Evolutionary conservation across 2,113 vertebrate species (phyloP), one percentile per base, ranked within the genome.

Genomic region (Eublepharis macularius): DNA sequence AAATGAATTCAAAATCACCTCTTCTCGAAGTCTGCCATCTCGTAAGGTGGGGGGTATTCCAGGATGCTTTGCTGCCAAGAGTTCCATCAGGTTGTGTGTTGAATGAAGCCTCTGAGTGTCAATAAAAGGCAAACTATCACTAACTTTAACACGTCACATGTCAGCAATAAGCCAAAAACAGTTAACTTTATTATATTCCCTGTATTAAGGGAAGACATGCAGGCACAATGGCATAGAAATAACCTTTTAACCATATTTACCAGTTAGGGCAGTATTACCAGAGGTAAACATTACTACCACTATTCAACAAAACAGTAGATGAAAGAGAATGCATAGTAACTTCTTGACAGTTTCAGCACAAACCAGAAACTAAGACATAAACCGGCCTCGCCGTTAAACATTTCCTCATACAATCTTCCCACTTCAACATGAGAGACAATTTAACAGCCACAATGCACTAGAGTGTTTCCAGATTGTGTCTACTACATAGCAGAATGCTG

Each of bases 31-130:
- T 63, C 88, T 96, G 94, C 98, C 92, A 86, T 99, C 99, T 94
- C 99, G 95, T 73, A 99, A 96, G 4, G 98, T 99, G 0, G 98
- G 99, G 2, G 98, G 97, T 93, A 99, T 99, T 86, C 98, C 98
- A 88, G 97, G 95, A 91, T 99, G 98, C 89, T 99, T 98, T 94
- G 98, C 97, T 32, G 88, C 94, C 47, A 99, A 94, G 77, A 99
- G 90, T 89, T 99, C 98, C 97, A 99, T 98, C 89, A 99, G 91
- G 90, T 99, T 99, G 92, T 99, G 98, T 1, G 99, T 99, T 36
- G 99, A 98, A 91, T 99, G 98, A 93, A 99, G 98, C 91, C 98
- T 98, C 98, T 99, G 94, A 86, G 92, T 49, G 91, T 47, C n/a
- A 11, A 89, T 8, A 94, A 91, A 93, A 68, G 66, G 41, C 92